Evolutionary conservation across 1,140 invertebrate genomes (phyloP), one percentile per base, ranked within the genome.

Genomic region (Elymnias hypermnestra): DNA sequence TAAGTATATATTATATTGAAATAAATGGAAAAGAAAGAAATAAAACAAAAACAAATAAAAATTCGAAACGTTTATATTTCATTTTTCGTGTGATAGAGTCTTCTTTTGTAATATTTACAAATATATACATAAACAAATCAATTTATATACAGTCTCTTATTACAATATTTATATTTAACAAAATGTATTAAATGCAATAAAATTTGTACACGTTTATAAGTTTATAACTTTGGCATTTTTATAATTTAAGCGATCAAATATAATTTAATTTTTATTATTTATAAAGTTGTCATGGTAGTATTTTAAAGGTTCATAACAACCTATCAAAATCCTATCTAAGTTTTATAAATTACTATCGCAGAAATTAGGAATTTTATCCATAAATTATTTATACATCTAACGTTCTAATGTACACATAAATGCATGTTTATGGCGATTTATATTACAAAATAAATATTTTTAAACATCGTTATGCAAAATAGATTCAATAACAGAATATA

Each of bases 141-240:
- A 65, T 54, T 51, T 72, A 82, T 82, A 71, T 79, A 83, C 75
- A 83, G 63, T 67, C 58, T 71, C 52, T 62, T 69, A 56, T 46
- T 42, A 67, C 42, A 65, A 55, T 49, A 53, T 25, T 58, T 52
- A 29, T 62, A 61, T 33, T 59, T 60, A 64, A 68, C 64, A 57
- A 39, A n/a, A 67, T 57, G 53, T 56, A 58, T 55, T 74, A 76
- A 77, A 72, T 77, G 64, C 67, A 66, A 37, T 50, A 50, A 44
- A 39, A 22, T 73, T 63, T 79, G 68, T 78, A 78, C 73, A 79
- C 56, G 65, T 53, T 61, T 71, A 64, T 70, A 79, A 73, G 69
- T 79, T 82, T 72, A 68, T 65, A 83, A 79, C 79, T 84, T 84
- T 84, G 79, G 79, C 68, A 84, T 84, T 76, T 71, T 33, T 71